These are phyloP conservation scores for Malurus alboscapulatus DNA, from an alignment of 2,113 vertebrate genomes.

Conservation along the genomic window DNA sequence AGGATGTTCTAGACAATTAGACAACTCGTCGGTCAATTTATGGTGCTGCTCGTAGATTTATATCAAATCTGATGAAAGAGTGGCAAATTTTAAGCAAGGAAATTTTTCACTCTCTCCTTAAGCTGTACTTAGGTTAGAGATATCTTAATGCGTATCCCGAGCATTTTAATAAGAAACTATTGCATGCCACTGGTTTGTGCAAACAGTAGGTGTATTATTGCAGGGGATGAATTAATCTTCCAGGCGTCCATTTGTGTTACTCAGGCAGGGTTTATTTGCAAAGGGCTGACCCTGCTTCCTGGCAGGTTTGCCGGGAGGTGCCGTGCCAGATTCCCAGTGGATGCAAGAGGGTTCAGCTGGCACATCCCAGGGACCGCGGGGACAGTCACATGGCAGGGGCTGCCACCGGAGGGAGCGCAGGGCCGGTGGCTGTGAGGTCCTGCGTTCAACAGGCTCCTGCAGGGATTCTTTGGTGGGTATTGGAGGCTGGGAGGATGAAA, in stretches of 20 bases:
- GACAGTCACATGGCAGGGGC: neutral
- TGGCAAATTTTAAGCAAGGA: neutral
- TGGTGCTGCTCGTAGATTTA: neutral
- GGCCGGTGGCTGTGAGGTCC: neutral
- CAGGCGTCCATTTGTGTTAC: slow-evolving; percentile 40
- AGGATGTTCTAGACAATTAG: slow-evolving; percentile 28
- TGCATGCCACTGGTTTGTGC: slow-evolving; percentile 33
- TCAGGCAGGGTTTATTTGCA: slow-evolving; percentile 60
- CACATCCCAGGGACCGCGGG: rapidly evolving
- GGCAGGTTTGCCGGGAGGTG: slow-evolving; percentile 22
- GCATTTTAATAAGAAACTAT: slow-evolving; percentile 41
- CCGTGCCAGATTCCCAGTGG: neutral
- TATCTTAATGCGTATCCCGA: neutral
- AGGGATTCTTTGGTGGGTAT: neutral
- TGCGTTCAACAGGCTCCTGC: neutral
- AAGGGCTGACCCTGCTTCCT: slow-evolving; percentile 58
- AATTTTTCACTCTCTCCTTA: neutral
- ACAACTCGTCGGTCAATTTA: slow-evolving; percentile 2
- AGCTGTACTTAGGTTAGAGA: neutral
- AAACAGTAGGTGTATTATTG: slow-evolving; percentile 61
- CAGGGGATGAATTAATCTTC: slow-evolving; percentile 53
- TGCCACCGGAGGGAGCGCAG: neutral
- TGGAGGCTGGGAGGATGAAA: neutral
- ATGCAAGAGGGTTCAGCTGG: neutral
- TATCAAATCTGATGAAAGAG: neutral